A percentile compares a stretch with the other conserved stretches of the same genome.
Conservation (phyloP, 2,888 invertebrate genomes). For the Drosophila siamana region DNA sequence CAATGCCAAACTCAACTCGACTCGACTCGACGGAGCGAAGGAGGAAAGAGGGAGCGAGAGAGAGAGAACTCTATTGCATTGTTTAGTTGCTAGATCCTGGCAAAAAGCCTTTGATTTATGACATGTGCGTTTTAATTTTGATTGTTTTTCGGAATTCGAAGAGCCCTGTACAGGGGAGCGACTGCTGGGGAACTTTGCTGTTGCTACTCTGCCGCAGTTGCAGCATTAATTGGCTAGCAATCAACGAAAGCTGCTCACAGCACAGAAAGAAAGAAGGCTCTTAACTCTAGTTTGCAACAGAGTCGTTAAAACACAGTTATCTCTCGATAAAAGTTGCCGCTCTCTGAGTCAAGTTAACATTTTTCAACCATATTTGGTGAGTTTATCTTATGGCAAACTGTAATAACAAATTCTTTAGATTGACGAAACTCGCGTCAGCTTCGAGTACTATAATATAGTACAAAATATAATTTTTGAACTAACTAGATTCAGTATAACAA, state of each 20-base stretch:
- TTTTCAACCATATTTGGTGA: no score
- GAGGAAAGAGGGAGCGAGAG: neutral
- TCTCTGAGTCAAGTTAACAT: no score
- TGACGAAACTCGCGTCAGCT: no score
- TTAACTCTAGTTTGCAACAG: neutral
- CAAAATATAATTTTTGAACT: no score
- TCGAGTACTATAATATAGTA: no score
- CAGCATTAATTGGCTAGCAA: conserved; percentile 57
- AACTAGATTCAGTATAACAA: no score
- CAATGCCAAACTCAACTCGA: conserved; percentile 52
- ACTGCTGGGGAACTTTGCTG: neutral
- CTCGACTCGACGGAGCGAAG: conserved; percentile 25
- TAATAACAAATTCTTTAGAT: no score
- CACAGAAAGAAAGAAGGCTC: neutral
- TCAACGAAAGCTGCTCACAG: conserved; percentile 20
- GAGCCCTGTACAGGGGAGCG: conserved; percentile 1
- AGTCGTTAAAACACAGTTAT: neutral
- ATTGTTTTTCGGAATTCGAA: conserved; percentile 52
- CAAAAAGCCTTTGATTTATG: conserved; percentile 76
- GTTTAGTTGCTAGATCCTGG: conserved; percentile 59
- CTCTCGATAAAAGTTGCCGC: no score
- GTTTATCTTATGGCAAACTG: no score
- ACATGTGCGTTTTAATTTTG: conserved; percentile 74
- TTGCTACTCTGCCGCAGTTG: conserved; percentile 30
- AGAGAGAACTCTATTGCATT: conserved; percentile 61